Evolutionary conservation across 2,888 invertebrate genomes (phyloP), one percentile per base, ranked within the genome.

Genomic region (Panopea generosa): DNA sequence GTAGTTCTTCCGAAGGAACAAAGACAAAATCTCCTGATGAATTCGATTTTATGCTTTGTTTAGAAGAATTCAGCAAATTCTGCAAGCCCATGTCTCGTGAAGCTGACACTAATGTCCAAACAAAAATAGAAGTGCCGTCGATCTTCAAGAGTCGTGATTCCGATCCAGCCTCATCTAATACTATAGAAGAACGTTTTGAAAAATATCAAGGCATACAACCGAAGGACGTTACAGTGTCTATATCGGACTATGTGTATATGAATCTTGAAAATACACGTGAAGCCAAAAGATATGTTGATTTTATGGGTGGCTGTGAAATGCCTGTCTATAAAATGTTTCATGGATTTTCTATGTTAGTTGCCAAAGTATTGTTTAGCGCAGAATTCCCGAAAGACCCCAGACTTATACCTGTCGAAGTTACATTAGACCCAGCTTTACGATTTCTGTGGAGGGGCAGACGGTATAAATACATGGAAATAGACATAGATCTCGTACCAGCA

Each of bases 1-100:
- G 79, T 1, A 80, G 79, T 55, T 56, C 59, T 2, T 76, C 76
- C n/a, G 76, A 80, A 63, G 73, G 73, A 14, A 76, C 79, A 3
- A 80, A 80, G 52, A 67, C 71, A n/a, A 59, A 40, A 26, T 65
- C 16, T 9, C 79, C 79, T 1, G 62, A 76, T 47, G 79, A 80
- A 45, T 80, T 80, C 38, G 75, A 80, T 66, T 80, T 62, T 22
- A 76, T 73, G 45, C 53, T 80, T 62, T 69, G 73, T 45, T 49
- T 80, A 16, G 73, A 80, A 49, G 56, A 62, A 47, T 67, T 80
- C 16, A 72, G 68, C 40, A 29, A 60, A 20, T 49, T 61, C 56
- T 63, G 59, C 20, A 20, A 50, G 11, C 18, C 24, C 11, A 22
- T 20, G 20, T 50, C 20, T 20, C 50, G 11, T 4, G 22, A 14